Evolutionary conservation across 2,797 vertebrate genomes (phyloP).

Genomic region (Onychomys torridus): DNA sequence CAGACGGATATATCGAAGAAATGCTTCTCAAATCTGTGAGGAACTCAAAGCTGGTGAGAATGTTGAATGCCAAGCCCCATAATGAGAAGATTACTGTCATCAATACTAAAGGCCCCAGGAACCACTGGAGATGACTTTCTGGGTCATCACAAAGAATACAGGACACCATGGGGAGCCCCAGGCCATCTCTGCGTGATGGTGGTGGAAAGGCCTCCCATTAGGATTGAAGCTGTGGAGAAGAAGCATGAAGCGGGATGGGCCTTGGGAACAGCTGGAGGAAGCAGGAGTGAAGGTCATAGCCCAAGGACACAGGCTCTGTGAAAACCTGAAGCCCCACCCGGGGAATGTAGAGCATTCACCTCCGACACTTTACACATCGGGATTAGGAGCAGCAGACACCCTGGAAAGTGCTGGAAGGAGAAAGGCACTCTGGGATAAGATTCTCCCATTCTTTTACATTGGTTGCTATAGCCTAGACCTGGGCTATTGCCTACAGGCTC

Average conservation of each 20-base stretch:
- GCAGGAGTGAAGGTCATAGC: background rate
- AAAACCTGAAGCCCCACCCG: background rate
- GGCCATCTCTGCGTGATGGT: background rate
- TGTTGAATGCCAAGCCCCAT: background rate
- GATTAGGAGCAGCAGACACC: background rate
- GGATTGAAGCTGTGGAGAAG: background rate
- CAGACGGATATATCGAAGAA: background rate
- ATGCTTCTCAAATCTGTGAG: background rate
- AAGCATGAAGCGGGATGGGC: background rate
- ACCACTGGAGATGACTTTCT: background rate
- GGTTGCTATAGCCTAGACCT: background rate
- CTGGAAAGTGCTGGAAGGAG: background rate
- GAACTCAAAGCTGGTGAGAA: background rate
- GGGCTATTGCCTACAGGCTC: background rate
- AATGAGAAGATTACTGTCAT: background rate
- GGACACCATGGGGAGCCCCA: background rate
- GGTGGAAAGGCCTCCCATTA: background rate
- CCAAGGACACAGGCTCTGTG: background rate
- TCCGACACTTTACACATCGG: fast-evolving
- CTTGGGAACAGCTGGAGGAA: background rate
- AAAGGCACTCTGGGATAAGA: background rate
- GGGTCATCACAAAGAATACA: background rate
- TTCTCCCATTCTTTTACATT: background rate
- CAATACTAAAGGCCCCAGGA: background rate
- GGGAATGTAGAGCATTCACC: too few relatives aligned